These are phyloP conservation scores for Drosophila nr. perissopoda DNA, from an alignment of 2,888 invertebrate genomes.

Conservation along the genomic window DNA sequence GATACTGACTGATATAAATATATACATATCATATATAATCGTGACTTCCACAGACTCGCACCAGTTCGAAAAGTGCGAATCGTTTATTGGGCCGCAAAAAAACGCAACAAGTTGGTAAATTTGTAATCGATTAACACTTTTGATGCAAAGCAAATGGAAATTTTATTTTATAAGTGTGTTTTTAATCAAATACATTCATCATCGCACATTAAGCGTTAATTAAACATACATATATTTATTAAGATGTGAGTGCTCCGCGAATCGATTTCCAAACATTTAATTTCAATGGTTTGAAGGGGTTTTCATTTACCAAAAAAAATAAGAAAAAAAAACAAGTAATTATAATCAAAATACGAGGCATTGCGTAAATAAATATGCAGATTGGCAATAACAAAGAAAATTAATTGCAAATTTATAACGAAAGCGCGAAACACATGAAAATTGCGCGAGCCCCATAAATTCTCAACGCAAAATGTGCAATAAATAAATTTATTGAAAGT, in stretches of 20 bases:
- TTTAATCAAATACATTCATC: constrained; percentile 24
- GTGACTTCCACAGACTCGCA: constrained; percentile 46
- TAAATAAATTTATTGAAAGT: constrained; percentile 52
- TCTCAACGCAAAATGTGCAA: constrained; percentile 58
- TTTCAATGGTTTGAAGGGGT: constrained; percentile 31
- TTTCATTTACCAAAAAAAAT: constrained; percentile 20
- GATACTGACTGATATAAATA: constrained; percentile 29
- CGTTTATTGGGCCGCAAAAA: constrained; percentile 35
- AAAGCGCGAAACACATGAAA: constrained; percentile 55
- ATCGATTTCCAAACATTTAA: constrained; percentile 58
- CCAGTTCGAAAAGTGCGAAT: constrained; percentile 35
- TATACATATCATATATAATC: constrained; percentile 7
- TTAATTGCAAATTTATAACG: constrained; percentile 60
- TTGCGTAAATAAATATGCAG: constrained; percentile 22
- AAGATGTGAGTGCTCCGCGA: constrained; percentile 14
- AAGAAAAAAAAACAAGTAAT: constrained; percentile 4
- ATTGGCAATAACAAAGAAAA: constrained; percentile 33
- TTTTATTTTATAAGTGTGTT: constrained; percentile 22
- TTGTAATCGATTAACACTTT: constrained; percentile 58
- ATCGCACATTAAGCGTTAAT: constrained; percentile 25
- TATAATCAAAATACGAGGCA: not conserved
- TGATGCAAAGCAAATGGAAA: constrained; percentile 1
- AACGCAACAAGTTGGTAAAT: constrained; percentile 67
- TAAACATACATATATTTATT: constrained; percentile 3
- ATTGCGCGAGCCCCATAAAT: constrained; percentile 72